Conservation (phyloP, 2,113 vertebrate genomes). For the Psittacus erithacus region DNA sequence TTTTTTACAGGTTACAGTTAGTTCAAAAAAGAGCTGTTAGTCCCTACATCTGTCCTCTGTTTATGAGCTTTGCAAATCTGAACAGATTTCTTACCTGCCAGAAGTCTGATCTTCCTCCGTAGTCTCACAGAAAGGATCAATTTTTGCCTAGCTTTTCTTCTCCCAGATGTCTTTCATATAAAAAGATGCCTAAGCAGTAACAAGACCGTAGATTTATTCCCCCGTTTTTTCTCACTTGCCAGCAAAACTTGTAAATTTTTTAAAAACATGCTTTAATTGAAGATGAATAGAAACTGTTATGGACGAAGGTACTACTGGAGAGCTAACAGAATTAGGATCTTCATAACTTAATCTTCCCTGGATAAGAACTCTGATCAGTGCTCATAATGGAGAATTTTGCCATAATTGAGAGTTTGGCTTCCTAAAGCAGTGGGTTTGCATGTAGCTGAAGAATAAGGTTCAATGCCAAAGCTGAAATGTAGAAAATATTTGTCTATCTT, state of each 20-base stretch:
- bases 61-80: not conserved
- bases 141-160: not conserved
- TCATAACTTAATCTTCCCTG: not conserved
- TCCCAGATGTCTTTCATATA: not conserved
- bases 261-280: not conserved
- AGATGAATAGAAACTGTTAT: not conserved
- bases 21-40: not conserved
- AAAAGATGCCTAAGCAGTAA: not conserved
- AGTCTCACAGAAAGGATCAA: not conserved
- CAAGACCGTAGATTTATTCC: not conserved
- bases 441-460: not conserved
- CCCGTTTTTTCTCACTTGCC: not conserved
- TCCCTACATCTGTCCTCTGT: not conserved
- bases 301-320: not conserved
- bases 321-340: not conserved
- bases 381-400: not conserved
- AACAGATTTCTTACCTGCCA: not conserved
- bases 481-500: not conserved
- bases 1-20: not conserved
- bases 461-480: not conserved
- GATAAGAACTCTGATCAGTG: not conserved
- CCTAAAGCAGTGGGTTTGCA: not conserved
- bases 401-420: not conserved
- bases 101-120: accelerated
- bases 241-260: not conserved